Evolutionary conservation across 2,113 vertebrate species (phyloP).

Genomic region (Machaerirhynchus nigripectus): DNA sequence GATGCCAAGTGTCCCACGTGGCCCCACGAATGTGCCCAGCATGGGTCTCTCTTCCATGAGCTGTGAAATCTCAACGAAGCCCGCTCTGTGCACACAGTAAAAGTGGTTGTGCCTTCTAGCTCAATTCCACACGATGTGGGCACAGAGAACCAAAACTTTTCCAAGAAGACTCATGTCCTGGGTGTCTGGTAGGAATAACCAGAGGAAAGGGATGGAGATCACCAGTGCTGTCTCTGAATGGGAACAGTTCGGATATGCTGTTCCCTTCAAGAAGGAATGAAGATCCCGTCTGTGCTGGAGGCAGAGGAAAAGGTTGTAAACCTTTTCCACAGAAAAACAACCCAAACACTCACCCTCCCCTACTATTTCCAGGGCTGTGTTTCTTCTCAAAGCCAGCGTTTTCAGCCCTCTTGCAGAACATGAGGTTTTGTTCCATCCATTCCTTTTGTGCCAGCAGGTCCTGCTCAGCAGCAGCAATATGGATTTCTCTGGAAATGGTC

Average conservation of each 20-base stretch:
- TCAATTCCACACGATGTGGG: background rate
- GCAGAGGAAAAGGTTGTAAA: background rate
- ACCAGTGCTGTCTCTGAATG: fast-evolving
- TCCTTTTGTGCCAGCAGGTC: background rate
- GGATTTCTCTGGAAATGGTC: background rate
- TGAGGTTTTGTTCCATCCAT: background rate
- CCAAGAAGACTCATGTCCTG: background rate
- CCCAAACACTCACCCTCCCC: background rate
- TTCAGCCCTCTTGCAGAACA: background rate
- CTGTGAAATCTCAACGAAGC: background rate
- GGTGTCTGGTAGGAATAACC: background rate
- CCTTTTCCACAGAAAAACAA: background rate
- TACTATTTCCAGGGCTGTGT: background rate
- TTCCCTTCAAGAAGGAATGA: background rate
- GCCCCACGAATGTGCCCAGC: background rate
- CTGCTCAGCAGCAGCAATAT: background rate
- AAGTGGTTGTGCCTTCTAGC: background rate
- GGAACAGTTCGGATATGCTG: fast-evolving
- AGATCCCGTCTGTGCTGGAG: background rate
- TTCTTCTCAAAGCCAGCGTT: background rate
- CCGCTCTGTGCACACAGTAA: fast-evolving
- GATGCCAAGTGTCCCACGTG: background rate
- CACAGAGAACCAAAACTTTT: background rate
- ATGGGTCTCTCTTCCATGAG: too few relatives aligned
- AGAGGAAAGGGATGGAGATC: background rate